Evolutionary conservation across 2,797 vertebrate genomes (phyloP), one percentile per base, ranked within the genome.

Genomic region (Gobio occitaniae): DNA sequence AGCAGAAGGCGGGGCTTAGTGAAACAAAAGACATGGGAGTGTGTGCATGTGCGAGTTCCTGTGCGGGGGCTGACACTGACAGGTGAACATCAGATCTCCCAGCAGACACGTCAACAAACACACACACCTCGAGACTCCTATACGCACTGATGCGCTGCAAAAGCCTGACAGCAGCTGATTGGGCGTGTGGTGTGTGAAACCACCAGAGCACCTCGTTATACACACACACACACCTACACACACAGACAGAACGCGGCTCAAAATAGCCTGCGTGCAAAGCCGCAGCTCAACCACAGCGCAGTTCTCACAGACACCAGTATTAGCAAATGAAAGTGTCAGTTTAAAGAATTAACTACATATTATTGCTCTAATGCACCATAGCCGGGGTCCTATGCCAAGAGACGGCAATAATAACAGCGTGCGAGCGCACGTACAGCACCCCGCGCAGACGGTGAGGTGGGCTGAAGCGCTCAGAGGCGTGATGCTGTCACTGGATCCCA

Each of bases 181-280:
- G 91, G 89, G 87, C 92, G 82, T 91, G 90, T 92, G 89, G 86
- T 89, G 90, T 90, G 90, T 90, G 86, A 89, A 92, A 87, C 71
- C 25, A 86, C 89, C 85, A 89, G 87, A 88, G 89, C 88, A 89
- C 91, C 93, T 94, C 92, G 92, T 95, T 94, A 94, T 81, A 84
- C 80, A 72, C 78, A 76, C 70, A 54, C 2, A 32, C 32, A 71
- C 59, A 66, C n/a, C 0, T 6, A 4, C 6, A 36, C 52, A 44
- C 71, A 78, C 69, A 74, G 50, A 68, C 71, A 81, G 15, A 65
- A n/a, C 10, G 4, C 1, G 19, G 11, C 69, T 85, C n/a, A 85
- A 80, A 85, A 85, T 85, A 85, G 78, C 56, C 69, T 80, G 78
- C 41, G 65, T 80, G 69, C 69, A 80, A 85, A 80, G 78, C 84